Percentiles rank a stretch among this genome's conserved stretches.
Conservation (phyloP, 2,888 invertebrate species). For the Xiphydria camelus region DNA sequence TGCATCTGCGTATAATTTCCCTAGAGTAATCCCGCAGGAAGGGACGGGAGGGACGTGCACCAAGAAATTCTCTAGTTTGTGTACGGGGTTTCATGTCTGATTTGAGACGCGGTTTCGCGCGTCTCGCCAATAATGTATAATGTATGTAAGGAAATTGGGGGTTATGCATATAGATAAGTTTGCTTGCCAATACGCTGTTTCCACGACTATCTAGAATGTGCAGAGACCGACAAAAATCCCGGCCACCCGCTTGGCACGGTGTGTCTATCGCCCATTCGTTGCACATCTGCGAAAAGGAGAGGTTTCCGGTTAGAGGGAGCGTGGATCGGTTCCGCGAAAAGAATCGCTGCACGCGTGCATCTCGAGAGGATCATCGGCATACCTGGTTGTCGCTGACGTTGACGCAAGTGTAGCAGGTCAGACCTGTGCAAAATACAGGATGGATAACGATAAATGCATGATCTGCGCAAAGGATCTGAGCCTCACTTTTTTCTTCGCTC, state of each 20-base stretch:
- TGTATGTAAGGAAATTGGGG: too few relatives aligned
- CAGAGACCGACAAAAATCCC: conserved; percentile 67
- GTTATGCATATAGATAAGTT: too few relatives aligned
- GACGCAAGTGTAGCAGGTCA: conserved; percentile 67
- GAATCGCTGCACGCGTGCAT: background rate
- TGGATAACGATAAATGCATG: too few relatives aligned
- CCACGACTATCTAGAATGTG: conserved; percentile 68
- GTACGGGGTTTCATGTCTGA: too few relatives aligned
- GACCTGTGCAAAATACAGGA: conserved; percentile 45
- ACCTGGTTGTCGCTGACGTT: conserved; percentile 67
- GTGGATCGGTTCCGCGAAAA: background rate
- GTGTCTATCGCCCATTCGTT: conserved; percentile 68
- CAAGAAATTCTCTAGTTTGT: too few relatives aligned
- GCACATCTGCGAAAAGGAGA: conserved; percentile 55
- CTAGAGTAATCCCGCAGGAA: too few relatives aligned
- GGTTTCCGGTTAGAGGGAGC: background rate
- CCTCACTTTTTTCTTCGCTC: too few relatives aligned
- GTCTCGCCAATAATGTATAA: too few relatives aligned
- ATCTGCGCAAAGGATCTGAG: too few relatives aligned
- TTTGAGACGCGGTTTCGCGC: too few relatives aligned
- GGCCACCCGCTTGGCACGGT: conserved; percentile 65
- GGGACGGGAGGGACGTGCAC: too few relatives aligned
- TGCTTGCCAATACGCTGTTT: conserved; percentile 62
- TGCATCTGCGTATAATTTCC: too few relatives aligned
- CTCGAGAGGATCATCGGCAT: conserved; percentile 11